Conservation (phyloP, 1,140 invertebrate genomes). For the Drosophila sp. region DNA sequence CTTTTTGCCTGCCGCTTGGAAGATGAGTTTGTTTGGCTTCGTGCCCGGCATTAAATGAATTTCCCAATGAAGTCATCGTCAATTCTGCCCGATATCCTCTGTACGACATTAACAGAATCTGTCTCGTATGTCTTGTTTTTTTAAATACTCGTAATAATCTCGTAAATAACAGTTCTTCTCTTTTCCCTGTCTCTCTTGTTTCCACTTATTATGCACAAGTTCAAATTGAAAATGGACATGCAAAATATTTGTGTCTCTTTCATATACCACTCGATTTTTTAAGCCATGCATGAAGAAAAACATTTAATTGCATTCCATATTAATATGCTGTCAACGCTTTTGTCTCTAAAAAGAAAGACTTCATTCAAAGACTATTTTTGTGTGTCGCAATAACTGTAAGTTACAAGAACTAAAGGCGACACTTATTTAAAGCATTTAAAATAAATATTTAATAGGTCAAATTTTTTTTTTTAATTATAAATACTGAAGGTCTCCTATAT, state of each 20-base stretch:
- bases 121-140: conserved; percentile 48
- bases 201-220: conserved; percentile 11
- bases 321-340: conserved; percentile 28
- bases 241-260: conserved; percentile 37
- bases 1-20: conserved; percentile 47
- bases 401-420: neutral
- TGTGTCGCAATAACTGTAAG: neutral
- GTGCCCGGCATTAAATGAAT: conserved; percentile 62
- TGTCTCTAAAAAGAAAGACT: neutral
- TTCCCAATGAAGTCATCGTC: conserved; percentile 61
- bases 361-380: neutral
- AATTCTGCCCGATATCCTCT: conserved; percentile 44
- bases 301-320: conserved; percentile 52
- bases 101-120: conserved; percentile 40
- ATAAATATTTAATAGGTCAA: no score
- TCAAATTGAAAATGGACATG: conserved; percentile 51
- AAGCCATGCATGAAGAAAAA: neutral
- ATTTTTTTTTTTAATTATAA: no score
- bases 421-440: no score
- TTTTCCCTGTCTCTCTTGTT: conserved; percentile 32
- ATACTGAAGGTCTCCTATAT: no score
- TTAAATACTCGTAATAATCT: conserved; percentile 59
- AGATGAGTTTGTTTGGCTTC: conserved; percentile 47
- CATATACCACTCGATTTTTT: no score
- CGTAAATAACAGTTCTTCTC: conserved; percentile 59